Evolutionary conservation across 1,140 invertebrate species (phyloP).

Genomic region (Lineus longissimus): DNA sequence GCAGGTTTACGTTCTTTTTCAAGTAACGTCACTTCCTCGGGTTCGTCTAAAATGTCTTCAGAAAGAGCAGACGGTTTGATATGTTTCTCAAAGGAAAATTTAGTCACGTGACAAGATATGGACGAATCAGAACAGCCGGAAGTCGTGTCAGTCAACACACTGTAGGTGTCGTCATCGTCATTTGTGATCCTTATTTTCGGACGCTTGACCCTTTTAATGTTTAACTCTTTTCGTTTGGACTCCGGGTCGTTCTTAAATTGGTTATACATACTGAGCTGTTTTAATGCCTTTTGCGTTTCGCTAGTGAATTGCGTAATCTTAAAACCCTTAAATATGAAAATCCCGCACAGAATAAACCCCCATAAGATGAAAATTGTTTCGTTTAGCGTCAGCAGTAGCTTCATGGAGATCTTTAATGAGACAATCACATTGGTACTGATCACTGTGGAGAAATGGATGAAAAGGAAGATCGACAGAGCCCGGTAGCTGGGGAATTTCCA

Average conservation of each 20-base stretch:
- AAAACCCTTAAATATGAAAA: constrained; percentile 17
- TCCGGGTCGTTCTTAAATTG: constrained; percentile 2
- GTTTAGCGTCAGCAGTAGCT: neutral
- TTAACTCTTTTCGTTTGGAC: neutral
- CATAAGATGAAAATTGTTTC: constrained; percentile 12
- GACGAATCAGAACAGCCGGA: constrained; percentile 12
- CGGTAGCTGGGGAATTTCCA: constrained; percentile 2
- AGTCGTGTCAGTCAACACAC: neutral
- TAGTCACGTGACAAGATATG: constrained; percentile 6
- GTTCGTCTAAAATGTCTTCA: neutral
- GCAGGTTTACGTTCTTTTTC: neutral
- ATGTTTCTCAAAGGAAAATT: neutral
- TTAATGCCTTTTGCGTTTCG: constrained; percentile 9
- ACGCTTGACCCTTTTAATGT: constrained; percentile 5
- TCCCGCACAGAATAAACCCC: constrained; percentile 15
- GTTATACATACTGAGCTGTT: constrained; percentile 10
- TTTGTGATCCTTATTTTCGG: neutral
- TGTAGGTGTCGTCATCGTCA: neutral
- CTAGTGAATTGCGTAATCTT: constrained; percentile 14
- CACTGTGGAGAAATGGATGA: neutral
- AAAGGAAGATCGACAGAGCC: neutral
- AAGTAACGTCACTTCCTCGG: neutral
- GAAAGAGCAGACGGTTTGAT: neutral
- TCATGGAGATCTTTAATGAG: neutral
- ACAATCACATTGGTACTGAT: neutral